Percentiles rank a stretch among this genome's conserved stretches.
phyloP scores from a whole-genome alignment of 2,113 vertebrate species.

The Periophthalmodon schlosseri region DNA sequence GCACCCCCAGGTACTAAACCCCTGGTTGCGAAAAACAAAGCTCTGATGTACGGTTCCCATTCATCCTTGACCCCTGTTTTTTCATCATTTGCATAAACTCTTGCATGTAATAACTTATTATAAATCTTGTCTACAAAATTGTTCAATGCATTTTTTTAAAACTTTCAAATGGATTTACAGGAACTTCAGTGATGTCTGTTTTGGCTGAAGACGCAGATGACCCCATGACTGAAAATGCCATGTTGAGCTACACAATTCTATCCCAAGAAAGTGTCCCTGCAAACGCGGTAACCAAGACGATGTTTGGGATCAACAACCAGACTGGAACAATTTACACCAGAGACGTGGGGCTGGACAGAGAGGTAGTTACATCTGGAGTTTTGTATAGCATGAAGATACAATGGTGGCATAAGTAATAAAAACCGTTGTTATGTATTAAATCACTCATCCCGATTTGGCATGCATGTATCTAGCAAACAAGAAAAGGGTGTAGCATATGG shows the following conservation, averaged over 20 bases:
- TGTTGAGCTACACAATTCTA: slow-evolving; percentile 85
- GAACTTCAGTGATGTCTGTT: slow-evolving; percentile 86
- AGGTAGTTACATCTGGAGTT: slow-evolving; percentile 73
- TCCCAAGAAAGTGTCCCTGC: slow-evolving; percentile 77
- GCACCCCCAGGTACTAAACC: no score
- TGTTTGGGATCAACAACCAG: slow-evolving; percentile 88
- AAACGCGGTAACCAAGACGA: slow-evolving; percentile 68
- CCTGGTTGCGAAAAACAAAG: no score
- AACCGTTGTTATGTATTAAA: background rate
- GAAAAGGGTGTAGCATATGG: background rate
- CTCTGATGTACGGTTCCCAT: background rate
- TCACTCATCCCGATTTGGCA: no score
- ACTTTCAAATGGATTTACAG: slow-evolving; percentile 50
- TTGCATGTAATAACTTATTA: background rate
- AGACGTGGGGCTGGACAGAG: slow-evolving; percentile 86
- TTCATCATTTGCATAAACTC: no score
- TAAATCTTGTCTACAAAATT: background rate
- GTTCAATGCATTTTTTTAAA: no score
- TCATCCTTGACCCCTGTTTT: background rate
- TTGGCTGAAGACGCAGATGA: slow-evolving; percentile 88
- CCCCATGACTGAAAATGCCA: slow-evolving; percentile 87
- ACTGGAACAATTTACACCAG: slow-evolving; percentile 88
- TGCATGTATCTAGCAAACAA: background rate
- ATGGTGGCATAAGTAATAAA: background rate
- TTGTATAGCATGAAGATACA: background rate